A percentile compares a stretch with the other conserved stretches of the same genome.
phyloP scores from a whole-genome alignment of 2,888 invertebrate species.

The Aphodius granarius region DNA sequence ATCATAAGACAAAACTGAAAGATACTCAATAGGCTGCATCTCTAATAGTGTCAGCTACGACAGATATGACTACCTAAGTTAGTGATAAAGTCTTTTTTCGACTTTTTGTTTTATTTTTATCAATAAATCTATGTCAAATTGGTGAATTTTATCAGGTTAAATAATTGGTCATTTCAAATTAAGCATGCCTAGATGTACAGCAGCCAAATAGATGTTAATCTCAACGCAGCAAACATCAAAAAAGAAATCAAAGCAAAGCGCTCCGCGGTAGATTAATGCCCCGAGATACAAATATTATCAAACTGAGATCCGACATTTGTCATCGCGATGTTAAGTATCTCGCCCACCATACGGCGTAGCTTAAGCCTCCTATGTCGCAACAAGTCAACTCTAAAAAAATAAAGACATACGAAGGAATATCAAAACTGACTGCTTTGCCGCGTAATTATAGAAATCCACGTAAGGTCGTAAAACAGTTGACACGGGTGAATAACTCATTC shows the following conservation, averaged over 20 bases:
- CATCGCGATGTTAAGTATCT: background rate
- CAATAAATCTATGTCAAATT: too few species aligned
- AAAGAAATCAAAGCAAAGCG: background rate
- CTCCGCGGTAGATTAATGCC: background rate
- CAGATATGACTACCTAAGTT: too few species aligned
- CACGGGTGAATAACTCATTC: background rate
- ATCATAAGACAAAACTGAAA: too few species aligned
- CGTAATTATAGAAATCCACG: background rate
- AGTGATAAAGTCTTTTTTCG: too few species aligned
- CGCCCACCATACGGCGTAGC: background rate
- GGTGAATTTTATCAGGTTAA: too few species aligned
- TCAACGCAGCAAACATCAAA: too few species aligned
- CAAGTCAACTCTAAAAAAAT: background rate
- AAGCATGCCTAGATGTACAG: too few species aligned
- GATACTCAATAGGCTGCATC: too few species aligned
- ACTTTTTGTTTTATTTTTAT: too few species aligned
- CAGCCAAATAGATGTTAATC: too few species aligned
- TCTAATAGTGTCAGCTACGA: too few species aligned
- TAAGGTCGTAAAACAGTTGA: background rate
- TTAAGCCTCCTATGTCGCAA: background rate
- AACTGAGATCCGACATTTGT: background rate
- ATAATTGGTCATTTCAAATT: too few species aligned
- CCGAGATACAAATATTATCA: background rate
- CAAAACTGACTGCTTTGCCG: background rate
- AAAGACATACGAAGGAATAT: background rate